A percentile compares a stretch with the other conserved stretches of the same genome.
These are phyloP conservation scores for Cosmorhoe ocellata DNA, from an alignment of 2,888 invertebrate species.

Conservation along the genomic window DNA sequence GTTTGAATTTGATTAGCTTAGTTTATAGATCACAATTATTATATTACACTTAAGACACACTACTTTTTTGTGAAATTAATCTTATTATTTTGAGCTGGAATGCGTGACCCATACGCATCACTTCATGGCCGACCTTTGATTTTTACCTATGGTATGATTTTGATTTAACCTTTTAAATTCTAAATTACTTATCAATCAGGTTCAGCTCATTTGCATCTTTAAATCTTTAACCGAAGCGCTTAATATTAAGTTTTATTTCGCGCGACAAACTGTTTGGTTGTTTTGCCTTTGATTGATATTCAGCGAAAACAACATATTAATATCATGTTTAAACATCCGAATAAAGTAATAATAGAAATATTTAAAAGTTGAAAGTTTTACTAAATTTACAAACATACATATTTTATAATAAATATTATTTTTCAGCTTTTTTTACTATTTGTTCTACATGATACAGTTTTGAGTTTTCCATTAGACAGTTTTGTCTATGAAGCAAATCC, in stretches of 20 bases:
- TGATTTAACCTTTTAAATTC: conserved; percentile 2
- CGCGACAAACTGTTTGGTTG: neutral
- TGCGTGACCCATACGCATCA: too few relatives aligned
- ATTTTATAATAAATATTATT: neutral
- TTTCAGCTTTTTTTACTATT: conserved; percentile 3
- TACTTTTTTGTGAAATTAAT: too few relatives aligned
- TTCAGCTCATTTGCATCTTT: conserved; percentile 4
- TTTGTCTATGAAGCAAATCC: conserved; percentile 15
- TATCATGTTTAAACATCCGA: neutral
- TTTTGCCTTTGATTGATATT: neutral
- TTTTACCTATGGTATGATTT: neutral
- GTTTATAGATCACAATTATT: too few relatives aligned
- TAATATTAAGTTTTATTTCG: conserved; percentile 1
- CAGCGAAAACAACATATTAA: neutral
- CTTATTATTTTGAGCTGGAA: too few relatives aligned
- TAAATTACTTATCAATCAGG: neutral
- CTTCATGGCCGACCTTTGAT: too few relatives aligned
- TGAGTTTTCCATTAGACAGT: conserved; percentile 12
- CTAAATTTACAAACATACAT: too few relatives aligned
- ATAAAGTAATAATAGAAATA: neutral
- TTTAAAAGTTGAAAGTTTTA: too few relatives aligned
- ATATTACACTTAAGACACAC: too few relatives aligned
- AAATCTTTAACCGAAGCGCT: neutral
- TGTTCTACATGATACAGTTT: neutral
- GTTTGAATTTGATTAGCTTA: neutral